Evolutionary conservation across 2,797 vertebrate species (phyloP).

Genomic region (Numenius phaeopus): DNA sequence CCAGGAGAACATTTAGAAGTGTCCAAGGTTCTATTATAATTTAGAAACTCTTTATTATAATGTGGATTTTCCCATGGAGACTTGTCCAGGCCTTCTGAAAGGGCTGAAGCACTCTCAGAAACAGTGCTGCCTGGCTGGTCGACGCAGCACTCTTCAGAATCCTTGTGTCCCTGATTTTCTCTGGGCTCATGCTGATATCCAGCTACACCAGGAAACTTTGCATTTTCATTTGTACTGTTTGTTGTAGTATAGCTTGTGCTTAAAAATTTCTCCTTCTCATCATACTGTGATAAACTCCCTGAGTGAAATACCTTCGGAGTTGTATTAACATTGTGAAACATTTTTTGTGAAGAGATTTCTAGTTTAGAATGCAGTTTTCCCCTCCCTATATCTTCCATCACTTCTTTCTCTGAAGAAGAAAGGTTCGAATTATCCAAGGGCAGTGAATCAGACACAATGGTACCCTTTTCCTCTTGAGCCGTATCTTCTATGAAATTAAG

Average conservation of each 20-base stretch:
- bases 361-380: background rate
- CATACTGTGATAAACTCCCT: background rate
- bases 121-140: background rate
- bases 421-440: background rate
- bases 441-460: background rate
- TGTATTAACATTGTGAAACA: background rate
- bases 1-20: background rate
- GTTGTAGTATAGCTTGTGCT: background rate
- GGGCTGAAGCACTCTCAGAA: background rate
- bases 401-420: slow-evolving; percentile 7
- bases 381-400: background rate
- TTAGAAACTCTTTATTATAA: background rate
- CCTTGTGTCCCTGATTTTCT: background rate
- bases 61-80: background rate
- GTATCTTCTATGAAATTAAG: slow-evolving; percentile 21
- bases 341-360: background rate
- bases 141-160: background rate
- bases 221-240: background rate
- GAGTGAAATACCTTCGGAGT: background rate
- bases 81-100: background rate
- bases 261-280: background rate
- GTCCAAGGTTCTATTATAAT: background rate
- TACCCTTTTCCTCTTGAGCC: background rate
- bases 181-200: background rate
- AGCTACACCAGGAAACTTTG: background rate